Evolutionary conservation across 35 echinoderm and acorn worm species (phyloP).

Genomic region (Ptychodera flava): DNA sequence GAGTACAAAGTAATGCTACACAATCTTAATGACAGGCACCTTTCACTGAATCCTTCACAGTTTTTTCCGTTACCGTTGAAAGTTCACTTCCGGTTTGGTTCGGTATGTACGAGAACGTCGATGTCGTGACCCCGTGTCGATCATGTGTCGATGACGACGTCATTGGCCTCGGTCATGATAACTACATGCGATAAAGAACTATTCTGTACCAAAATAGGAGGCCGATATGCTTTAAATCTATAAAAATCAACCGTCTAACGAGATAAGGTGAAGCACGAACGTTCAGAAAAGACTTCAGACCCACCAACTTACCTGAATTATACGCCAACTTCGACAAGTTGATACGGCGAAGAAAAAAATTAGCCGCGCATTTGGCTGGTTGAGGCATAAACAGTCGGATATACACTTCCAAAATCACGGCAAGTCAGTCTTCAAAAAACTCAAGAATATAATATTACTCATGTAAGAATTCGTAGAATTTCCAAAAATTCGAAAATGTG

Average conservation of each 20-base stretch:
- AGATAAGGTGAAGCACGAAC: not conserved
- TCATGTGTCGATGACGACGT: not conserved
- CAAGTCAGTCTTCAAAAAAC: not conserved
- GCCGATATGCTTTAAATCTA: not conserved
- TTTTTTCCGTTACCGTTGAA: not conserved
- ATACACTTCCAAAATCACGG: not conserved
- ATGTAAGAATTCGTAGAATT: slow-evolving; percentile 2
- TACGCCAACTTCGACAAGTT: not conserved
- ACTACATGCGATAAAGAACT: not conserved
- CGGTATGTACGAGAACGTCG: not conserved
- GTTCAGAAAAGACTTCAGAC: not conserved
- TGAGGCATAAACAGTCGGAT: not conserved
- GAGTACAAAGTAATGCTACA: slow-evolving; percentile 1
- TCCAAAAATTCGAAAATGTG: not conserved
- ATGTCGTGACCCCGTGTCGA: not conserved
- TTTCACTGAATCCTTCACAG: not conserved
- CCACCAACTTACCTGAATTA: not conserved
- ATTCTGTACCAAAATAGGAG: not conserved
- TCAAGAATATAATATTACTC: not conserved
- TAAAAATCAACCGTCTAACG: not conserved
- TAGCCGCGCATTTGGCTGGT: not conserved
- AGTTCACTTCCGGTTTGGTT: not conserved
- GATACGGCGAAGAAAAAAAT: not conserved
- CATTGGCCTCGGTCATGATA: not conserved
- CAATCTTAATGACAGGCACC: too few species aligned